phyloP scores from a whole-genome alignment of 2,797 vertebrate genomes.

The Paedocypris micromegethes region DNA sequence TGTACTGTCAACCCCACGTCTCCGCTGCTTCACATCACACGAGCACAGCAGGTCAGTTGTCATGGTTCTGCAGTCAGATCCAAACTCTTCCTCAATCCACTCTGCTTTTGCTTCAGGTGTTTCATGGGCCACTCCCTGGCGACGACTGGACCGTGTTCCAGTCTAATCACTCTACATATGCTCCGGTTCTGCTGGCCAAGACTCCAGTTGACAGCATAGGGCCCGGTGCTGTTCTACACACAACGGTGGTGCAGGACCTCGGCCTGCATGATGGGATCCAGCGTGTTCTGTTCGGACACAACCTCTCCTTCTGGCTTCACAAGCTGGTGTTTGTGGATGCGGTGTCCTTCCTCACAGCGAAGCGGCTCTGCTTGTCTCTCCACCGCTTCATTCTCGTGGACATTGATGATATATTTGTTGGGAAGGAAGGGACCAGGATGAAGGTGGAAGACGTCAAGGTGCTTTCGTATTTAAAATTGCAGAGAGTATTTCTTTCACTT shows the following conservation, averaged over 20 bases:
- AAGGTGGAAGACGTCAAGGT: conserved; percentile 96
- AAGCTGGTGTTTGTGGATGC: conserved; percentile 93
- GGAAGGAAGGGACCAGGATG: conserved; percentile 97
- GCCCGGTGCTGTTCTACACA: conserved; percentile 78
- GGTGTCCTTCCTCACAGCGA: conserved; percentile 89
- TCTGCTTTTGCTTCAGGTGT: conserved; percentile 19
- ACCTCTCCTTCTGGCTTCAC: conserved; percentile 94
- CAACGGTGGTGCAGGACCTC: conserved; percentile 94
- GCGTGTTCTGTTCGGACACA: conserved; percentile 93
- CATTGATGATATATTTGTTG: conserved; percentile 96
- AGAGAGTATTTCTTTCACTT: too few relatives aligned
- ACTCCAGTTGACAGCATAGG: conserved; percentile 87
- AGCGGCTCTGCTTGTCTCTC: conserved; percentile 85
- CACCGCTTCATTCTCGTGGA: conserved; percentile 95
- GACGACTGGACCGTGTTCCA: conserved; percentile 98
- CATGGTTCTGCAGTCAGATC: neutral
- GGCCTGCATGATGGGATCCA: conserved; percentile 94
- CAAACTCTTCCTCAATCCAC: too few relatives aligned
- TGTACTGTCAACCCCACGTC: conserved; percentile 93
- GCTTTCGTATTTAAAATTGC: conserved; percentile 10
- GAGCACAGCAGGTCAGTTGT: conserved; percentile 75
- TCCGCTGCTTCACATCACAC: conserved; percentile 87
- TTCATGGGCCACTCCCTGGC: conserved; percentile 79
- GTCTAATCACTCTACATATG: conserved; percentile 95
- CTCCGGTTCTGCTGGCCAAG: conserved; percentile 90